These are phyloP conservation scores for Plebejus melissa DNA, from an alignment of 2,888 invertebrate genomes.

Conservation along the genomic window DNA sequence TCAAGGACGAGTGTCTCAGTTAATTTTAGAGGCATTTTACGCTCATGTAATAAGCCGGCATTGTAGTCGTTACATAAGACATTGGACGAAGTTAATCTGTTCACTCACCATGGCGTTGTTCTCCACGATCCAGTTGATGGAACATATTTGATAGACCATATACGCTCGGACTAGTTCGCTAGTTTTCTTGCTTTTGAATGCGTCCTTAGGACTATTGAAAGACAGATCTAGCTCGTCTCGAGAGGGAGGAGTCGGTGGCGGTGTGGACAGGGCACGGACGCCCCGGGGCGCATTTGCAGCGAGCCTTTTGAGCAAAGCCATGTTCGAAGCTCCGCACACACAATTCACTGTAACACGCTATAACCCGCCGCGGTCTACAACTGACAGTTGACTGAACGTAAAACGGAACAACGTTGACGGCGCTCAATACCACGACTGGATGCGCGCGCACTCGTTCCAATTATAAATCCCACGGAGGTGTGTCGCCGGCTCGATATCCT, in stretches of 20 bases:
- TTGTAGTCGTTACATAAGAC: constrained; percentile 58
- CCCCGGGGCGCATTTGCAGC: constrained; percentile 59
- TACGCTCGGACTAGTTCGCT: constrained; percentile 94
- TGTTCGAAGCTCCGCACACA: constrained; percentile 35
- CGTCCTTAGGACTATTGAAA: constrained; percentile 93
- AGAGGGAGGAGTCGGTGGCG: constrained; percentile 44
- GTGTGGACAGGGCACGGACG: constrained; percentile 55
- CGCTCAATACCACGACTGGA: constrained; percentile 62
- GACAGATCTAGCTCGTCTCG: constrained; percentile 88
- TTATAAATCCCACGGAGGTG: constrained; percentile 72
- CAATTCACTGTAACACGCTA: constrained; percentile 54
- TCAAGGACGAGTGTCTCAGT: constrained; percentile 51
- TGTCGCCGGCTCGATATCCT: constrained; percentile 53
- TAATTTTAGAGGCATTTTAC: constrained; percentile 47
- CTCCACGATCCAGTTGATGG: constrained; percentile 91
- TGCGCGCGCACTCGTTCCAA: constrained; percentile 72
- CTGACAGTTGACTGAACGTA: constrained; percentile 51
- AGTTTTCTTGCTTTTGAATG: constrained; percentile 97
- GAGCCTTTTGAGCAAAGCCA: constrained; percentile 71
- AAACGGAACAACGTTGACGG: constrained; percentile 35
- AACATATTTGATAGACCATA: constrained; percentile 94
- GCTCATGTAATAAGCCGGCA: constrained; percentile 42
- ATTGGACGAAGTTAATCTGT: constrained; percentile 47
- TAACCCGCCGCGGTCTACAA: constrained; percentile 55
- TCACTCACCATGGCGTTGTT: constrained; percentile 93